Evolutionary conservation across 1,140 invertebrate genomes (phyloP).

Genomic region (Hormaphis cornu): DNA sequence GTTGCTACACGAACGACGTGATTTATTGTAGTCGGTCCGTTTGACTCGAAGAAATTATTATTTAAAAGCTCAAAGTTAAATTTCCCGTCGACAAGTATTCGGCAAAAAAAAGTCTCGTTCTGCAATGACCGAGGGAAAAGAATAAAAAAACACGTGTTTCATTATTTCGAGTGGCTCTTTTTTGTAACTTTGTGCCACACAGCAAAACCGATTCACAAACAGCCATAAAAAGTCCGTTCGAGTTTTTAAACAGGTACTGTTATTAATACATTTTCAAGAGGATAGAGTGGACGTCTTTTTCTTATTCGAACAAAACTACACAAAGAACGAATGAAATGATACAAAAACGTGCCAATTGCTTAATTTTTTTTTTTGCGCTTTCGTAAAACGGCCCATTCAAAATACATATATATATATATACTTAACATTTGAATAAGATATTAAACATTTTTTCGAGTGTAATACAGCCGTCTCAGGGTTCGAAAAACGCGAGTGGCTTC

Average conservation of each 20-base stretch:
- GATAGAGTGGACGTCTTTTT: slow-evolving; percentile 19
- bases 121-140: neutral
- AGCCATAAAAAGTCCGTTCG: slow-evolving; percentile 19
- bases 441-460: no score
- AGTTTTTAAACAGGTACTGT: slow-evolving; percentile 24
- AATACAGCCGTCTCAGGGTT: no score
- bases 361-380: neutral
- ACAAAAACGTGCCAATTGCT: slow-evolving; percentile 17
- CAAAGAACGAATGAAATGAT: slow-evolving; percentile 20
- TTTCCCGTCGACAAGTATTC: slow-evolving; percentile 10
- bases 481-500: no score
- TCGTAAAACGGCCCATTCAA: no score
- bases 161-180: slow-evolving; percentile 24
- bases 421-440: no score
- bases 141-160: neutral
- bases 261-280: slow-evolving; percentile 5
- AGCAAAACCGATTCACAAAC: slow-evolving; percentile 26
- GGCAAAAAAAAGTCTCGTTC: neutral
- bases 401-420: no score
- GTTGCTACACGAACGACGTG: neutral
- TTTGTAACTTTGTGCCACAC: slow-evolving; percentile 13
- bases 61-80: slow-evolving; percentile 15
- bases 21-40: neutral
- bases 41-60: neutral
- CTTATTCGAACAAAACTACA: slow-evolving; percentile 9